Conservation (phyloP, 2,113 vertebrate genomes). For the Pseudorectes ferrugineus region DNA sequence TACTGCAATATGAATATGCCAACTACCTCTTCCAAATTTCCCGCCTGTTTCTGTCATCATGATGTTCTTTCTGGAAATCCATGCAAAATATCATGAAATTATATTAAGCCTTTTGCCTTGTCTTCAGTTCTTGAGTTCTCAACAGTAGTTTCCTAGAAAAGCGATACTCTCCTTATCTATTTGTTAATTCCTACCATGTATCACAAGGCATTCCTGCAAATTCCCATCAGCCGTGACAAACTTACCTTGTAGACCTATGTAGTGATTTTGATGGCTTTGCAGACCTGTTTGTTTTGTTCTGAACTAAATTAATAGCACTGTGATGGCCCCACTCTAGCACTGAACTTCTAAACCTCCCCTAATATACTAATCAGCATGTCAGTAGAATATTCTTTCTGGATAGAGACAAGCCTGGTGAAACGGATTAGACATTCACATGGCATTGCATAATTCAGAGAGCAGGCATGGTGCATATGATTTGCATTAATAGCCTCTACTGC, state of each 20-base stretch:
- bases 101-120: neutral
- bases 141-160: constrained; percentile 45
- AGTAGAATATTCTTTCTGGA: constrained; percentile 66
- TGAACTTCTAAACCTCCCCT: constrained; percentile 74
- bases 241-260: constrained; percentile 59
- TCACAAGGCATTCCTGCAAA: constrained; percentile 56
- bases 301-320: constrained; percentile 70
- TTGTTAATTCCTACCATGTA: constrained; percentile 46
- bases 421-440: constrained; percentile 69
- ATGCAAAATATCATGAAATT: neutral
- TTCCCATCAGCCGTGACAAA: constrained; percentile 62
- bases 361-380: constrained; percentile 77
- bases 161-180: constrained; percentile 36
- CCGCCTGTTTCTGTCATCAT: neutral
- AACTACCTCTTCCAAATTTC: neutral
- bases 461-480: constrained; percentile 75
- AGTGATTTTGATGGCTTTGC: constrained; percentile 64
- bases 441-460: constrained; percentile 78
- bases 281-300: constrained; percentile 70
- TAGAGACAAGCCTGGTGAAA: constrained; percentile 73
- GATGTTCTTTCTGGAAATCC: neutral
- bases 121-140: neutral
- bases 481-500: constrained; percentile 74
- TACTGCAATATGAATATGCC: neutral
- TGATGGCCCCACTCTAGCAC: constrained; percentile 36